phyloP scores from a whole-genome alignment of 1,140 invertebrate species.

The Apis florea region DNA sequence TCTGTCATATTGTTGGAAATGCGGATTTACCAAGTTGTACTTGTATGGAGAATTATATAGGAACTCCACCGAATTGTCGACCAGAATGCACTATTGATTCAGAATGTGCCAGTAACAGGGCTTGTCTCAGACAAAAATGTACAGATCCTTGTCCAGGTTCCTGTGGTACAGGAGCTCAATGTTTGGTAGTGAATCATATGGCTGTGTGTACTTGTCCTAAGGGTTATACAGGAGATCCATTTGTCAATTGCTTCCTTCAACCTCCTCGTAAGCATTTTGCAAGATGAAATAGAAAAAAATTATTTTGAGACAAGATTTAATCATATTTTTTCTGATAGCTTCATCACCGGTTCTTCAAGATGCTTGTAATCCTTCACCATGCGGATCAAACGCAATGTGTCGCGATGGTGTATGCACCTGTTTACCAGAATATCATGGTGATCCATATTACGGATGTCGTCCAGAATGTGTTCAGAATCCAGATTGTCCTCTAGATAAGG shows the following conservation, averaged over 20 bases:
- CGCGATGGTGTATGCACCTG: conserved; percentile 84
- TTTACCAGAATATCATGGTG: conserved; percentile 83
- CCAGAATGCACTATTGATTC: conserved; percentile 86
- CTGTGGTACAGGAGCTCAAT: conserved; percentile 87
- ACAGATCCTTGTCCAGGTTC: conserved; percentile 87
- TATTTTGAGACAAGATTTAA: not conserved
- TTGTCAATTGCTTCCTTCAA: conserved; percentile 82
- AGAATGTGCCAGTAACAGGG: conserved; percentile 85
- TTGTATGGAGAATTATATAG: conserved; percentile 86
- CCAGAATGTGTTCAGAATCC: conserved; percentile 86
- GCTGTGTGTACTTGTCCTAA: conserved; percentile 87
- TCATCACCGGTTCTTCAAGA: conserved; percentile 65
- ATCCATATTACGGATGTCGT: conserved; percentile 85
- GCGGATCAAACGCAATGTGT: conserved; percentile 85
- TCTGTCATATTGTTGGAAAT: conserved; percentile 78
- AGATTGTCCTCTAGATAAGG: conserved; percentile 85
- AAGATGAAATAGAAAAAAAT: not conserved
- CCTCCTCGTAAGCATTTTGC: conserved; percentile 65
- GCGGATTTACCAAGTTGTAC: conserved; percentile 78
- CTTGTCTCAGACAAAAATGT: conserved; percentile 87
- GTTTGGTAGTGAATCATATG: conserved; percentile 86
- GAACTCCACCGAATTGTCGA: conserved; percentile 84
- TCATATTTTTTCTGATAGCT: conserved; percentile 11
- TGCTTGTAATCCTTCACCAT: conserved; percentile 83
- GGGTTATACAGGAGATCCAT: conserved; percentile 86